Evolutionary conservation across 2,113 vertebrate genomes (phyloP).

Genomic region (Amblyornis subalaris): DNA sequence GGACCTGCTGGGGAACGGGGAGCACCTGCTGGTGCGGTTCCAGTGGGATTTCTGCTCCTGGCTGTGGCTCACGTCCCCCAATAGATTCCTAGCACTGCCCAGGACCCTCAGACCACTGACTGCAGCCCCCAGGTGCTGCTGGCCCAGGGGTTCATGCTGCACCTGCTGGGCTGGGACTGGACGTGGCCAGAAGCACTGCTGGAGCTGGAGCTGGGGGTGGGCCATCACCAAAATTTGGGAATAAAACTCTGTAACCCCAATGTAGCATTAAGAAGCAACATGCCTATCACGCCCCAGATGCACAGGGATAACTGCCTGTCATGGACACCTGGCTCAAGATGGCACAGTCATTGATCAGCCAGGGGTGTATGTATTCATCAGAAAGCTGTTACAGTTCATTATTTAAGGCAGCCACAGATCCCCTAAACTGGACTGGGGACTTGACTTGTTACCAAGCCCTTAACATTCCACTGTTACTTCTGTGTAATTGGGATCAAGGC

Average conservation of each 20-base stretch:
- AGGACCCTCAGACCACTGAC: not conserved
- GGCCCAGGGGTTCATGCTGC: not conserved
- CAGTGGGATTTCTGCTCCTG: not conserved
- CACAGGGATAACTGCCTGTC: not conserved
- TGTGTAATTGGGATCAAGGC: not conserved
- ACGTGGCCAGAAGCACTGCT: not conserved
- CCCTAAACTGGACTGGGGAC: no score
- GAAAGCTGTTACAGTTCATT: not conserved
- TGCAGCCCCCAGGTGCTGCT: not conserved
- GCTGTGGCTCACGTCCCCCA: not conserved
- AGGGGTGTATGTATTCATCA: not conserved
- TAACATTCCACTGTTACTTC: not conserved
- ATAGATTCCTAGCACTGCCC: not conserved
- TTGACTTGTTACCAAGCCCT: not conserved
- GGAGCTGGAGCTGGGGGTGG: not conserved
- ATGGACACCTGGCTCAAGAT: no score
- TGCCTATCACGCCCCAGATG: not conserved
- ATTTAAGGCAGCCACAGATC: not conserved
- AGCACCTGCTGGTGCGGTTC: not conserved
- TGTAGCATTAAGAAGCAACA: not conserved
- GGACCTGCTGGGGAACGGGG: accelerated
- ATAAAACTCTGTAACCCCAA: not conserved
- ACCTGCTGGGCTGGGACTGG: not conserved
- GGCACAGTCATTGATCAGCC: no score
- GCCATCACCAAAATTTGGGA: not conserved